Evolutionary conservation across 2,113 vertebrate genomes (phyloP).

Genomic region (Taxidea taxus): DNA sequence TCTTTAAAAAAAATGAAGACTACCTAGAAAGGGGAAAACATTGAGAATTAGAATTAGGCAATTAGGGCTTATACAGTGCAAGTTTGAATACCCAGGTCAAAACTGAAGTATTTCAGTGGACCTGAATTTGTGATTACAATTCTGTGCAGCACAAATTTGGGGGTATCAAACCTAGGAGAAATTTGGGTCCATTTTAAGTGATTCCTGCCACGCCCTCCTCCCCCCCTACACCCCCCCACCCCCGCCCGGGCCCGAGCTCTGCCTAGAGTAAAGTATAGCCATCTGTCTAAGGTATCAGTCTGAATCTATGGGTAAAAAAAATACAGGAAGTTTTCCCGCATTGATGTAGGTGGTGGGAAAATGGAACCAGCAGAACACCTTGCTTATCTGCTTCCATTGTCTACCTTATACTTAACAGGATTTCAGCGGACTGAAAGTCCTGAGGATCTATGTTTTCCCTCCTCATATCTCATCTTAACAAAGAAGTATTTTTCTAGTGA

Average conservation of each 20-base stretch:
- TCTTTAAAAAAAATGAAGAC: constrained; percentile 43
- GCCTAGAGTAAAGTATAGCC: not conserved
- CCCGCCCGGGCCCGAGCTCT: too few species aligned
- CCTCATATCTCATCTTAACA: not conserved
- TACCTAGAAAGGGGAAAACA: constrained; percentile 31
- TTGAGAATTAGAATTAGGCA: not conserved
- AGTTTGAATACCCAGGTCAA: not conserved
- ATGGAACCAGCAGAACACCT: not conserved
- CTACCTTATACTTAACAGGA: not conserved
- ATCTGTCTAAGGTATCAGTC: not conserved
- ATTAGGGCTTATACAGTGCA: not conserved
- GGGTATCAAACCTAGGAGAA: not conserved
- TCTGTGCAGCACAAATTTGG: not conserved
- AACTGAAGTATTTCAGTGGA: not conserved
- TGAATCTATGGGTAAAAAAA: not conserved
- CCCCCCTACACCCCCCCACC: too few species aligned
- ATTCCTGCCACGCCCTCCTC: not conserved
- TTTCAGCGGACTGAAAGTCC: not conserved
- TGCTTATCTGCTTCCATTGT: not conserved
- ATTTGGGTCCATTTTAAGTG: constrained; percentile 18
- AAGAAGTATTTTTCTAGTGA: constrained; percentile 58
- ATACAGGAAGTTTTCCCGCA: not conserved
- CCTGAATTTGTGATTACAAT: not conserved
- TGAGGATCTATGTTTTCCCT: not conserved
- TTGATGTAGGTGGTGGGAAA: not conserved